Base-by-base conservation (phyloP, 2,888 invertebrate genomes). In the Pollenia labialis region DNA sequence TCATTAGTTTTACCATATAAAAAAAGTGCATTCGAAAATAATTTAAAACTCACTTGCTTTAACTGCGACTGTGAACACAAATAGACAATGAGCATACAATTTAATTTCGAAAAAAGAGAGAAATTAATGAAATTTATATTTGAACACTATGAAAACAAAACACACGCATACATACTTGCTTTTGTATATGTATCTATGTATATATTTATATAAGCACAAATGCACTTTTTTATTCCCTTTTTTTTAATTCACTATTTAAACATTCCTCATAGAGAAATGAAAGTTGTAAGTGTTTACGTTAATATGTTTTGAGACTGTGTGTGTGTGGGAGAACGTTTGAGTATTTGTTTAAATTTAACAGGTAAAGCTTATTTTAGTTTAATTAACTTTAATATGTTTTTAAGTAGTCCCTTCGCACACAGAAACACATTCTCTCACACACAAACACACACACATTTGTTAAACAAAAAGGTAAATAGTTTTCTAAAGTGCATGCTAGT, bases 331-430 rank as follows among this genome's bases (percentile, higher is more conserved):
- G 1, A 12, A 42, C 48, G 54, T 52, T 11, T 52, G 23, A 52
- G 18, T 81, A 56, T 64, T 74, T 81, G 64, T 16, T 71, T 80
- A 32, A 75, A 56, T 72, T 76, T 72, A 83, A 81, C 76, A 72
- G 23, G 72, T 81, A 64, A 87, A 83, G 74, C 81, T 83, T 60
- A 52, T 75, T 58, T 80, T 75, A 81, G 46, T 83, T 87, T 83
- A 87, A 83, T 87, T 87, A 87, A 87, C 86, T 83, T 77, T 76
- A 83, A 84, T 83, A 60, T 52, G 81, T 82, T 82, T 81, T 85
- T 75, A 79, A 79, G 62, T 68, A 82, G 76, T 75, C 64, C 14
- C 71, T 75, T 58, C 14, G 62, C 62, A 79, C 62, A 79, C 56
- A 66, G 14, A 0, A 23, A 23, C 23, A 23, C 23, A 23, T 3